phyloP scores from a whole-genome alignment of 2,888 invertebrate genomes.

The Drosophila cracens region DNA sequence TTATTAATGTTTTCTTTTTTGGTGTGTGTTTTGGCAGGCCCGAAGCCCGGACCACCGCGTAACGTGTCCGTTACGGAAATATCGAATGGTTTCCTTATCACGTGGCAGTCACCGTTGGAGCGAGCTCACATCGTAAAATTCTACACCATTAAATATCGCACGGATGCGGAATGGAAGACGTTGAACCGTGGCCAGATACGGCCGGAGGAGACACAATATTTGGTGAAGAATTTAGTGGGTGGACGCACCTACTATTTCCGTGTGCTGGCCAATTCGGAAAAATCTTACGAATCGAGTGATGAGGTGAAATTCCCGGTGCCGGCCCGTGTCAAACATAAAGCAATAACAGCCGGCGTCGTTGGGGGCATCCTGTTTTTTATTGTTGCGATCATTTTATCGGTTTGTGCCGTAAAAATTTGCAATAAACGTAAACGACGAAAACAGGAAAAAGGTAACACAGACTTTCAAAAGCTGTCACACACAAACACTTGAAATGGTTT shows the following conservation, averaged over 20 bases:
- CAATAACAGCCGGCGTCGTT: constrained; percentile 97
- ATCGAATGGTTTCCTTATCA: constrained; percentile 95
- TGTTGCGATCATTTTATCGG: constrained; percentile 97
- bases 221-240: constrained; percentile 96
- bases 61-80: constrained; percentile 96
- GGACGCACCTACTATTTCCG: constrained; percentile 96
- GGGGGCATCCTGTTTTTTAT: constrained; percentile 99
- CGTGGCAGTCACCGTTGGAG: constrained; percentile 95
- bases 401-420: constrained; percentile 99
- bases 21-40: constrained; percentile 87
- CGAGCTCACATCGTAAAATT: constrained; percentile 92
- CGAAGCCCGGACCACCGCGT: constrained; percentile 95
- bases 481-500: constrained; percentile 80
- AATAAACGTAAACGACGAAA: constrained; percentile 98
- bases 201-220: constrained; percentile 94
- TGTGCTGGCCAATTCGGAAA: constrained; percentile 94
- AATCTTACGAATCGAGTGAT: constrained; percentile 94
- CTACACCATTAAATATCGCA: constrained; percentile 96
- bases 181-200: constrained; percentile 94
- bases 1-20: constrained; percentile 14
- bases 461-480: constrained; percentile 63
- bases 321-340: constrained; percentile 96
- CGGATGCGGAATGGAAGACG: constrained; percentile 95
- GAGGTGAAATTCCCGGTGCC: constrained; percentile 95
- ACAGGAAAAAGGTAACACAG: constrained; percentile 96